A percentile compares a stretch with the other conserved stretches of the same genome.
Conservation (phyloP, 2,797 vertebrate genomes). For the Chaetophractus vellerosus region DNA sequence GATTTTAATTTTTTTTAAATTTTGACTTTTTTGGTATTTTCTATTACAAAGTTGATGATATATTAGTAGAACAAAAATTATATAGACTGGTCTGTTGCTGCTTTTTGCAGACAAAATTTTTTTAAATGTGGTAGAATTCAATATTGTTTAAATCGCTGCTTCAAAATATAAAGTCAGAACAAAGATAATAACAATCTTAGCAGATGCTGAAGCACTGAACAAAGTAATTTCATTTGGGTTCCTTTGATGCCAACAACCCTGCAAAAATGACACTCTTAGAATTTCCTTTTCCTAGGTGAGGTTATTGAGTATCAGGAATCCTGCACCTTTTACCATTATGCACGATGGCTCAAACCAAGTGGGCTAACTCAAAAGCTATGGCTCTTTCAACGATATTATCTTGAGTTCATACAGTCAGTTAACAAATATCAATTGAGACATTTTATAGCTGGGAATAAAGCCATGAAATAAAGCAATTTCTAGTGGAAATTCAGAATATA, state of each 20-base stretch:
- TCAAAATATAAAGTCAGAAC: neutral
- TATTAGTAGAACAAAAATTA: neutral
- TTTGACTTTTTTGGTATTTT: neutral
- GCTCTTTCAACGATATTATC: too few relatives aligned
- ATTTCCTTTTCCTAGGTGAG: neutral
- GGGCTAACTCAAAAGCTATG: neutral
- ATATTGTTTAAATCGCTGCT: neutral
- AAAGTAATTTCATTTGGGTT: neutral
- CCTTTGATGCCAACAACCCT: neutral
- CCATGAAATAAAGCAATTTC: neutral
- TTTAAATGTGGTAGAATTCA: neutral
- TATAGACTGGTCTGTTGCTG: neutral
- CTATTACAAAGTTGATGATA: neutral
- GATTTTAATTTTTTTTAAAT: neutral
- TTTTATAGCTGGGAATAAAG: neutral
- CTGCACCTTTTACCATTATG: too few relatives aligned
- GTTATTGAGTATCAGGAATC: neutral
- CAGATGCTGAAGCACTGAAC: neutral
- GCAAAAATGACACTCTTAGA: neutral
- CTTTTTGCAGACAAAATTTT: neutral
- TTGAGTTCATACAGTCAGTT: neutral
- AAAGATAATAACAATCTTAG: neutral
- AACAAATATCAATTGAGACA: neutral
- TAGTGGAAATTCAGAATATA: neutral
- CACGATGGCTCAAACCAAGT: neutral